phyloP scores from a whole-genome alignment of 1,140 invertebrate genomes.

The Phthorimaea operculella region DNA sequence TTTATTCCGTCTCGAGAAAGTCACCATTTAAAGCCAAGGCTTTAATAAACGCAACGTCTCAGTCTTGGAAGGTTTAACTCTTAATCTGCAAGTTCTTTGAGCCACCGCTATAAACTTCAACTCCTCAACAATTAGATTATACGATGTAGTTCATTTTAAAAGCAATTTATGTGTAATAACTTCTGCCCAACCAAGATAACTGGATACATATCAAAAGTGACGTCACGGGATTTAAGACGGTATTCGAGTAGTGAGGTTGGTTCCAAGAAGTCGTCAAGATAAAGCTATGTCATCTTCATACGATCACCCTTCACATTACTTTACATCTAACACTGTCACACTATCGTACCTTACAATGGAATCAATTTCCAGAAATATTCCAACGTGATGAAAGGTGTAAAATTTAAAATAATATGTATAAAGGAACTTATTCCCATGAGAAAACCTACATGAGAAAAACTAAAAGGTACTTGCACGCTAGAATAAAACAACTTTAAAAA shows the following conservation, averaged over 20 bases:
- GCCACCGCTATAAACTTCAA: not conserved
- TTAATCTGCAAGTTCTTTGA: not conserved
- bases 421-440: too few species aligned
- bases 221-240: slow-evolving; percentile 15
- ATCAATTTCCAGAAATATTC: too few species aligned
- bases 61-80: slow-evolving; percentile 6
- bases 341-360: too few species aligned
- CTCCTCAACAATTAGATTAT: not conserved
- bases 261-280: too few species aligned
- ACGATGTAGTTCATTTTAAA: not conserved
- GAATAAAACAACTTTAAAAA: too few species aligned
- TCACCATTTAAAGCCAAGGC: not conserved
- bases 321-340: too few species aligned
- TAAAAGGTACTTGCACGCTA: too few species aligned
- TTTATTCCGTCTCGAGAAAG: slow-evolving; percentile 20
- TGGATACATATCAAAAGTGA: slow-evolving; percentile 15
- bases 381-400: not conserved
- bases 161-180: not conserved
- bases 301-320: too few species aligned
- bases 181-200: not conserved
- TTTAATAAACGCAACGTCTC: slow-evolving; percentile 2
- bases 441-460: not conserved
- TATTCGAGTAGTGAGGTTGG: too few species aligned
- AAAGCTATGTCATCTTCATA: too few species aligned
- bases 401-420: slow-evolving; percentile 11